phyloP scores from a whole-genome alignment of 1,140 invertebrate genomes.

The Batillaria attramentaria region DNA sequence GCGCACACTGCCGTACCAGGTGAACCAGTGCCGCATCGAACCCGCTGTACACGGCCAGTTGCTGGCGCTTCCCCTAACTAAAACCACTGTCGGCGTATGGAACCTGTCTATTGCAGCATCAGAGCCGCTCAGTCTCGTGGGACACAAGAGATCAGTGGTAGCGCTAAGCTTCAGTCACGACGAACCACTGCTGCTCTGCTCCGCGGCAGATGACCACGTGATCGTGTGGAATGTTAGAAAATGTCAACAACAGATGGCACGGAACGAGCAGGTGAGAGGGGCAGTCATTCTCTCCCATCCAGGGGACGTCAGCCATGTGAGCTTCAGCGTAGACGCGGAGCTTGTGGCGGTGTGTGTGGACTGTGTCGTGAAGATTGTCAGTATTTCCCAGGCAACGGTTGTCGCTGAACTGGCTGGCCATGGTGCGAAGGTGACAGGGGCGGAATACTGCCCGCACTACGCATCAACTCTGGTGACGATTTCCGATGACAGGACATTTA shows the following conservation, averaged over 20 bases:
- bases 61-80: slow-evolving; percentile 45
- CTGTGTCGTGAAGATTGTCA: slow-evolving; percentile 40
- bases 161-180: slow-evolving; percentile 43
- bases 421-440: slow-evolving; percentile 55
- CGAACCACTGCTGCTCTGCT: slow-evolving; percentile 44
- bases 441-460: slow-evolving; percentile 68
- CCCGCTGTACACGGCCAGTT: slow-evolving; percentile 34
- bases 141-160: slow-evolving; percentile 43
- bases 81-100: slow-evolving; percentile 49
- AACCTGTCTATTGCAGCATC: slow-evolving; percentile 22
- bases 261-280: slow-evolving; percentile 38
- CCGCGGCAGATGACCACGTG: slow-evolving; percentile 53
- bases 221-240: slow-evolving; percentile 54
- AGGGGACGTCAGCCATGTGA: slow-evolving; percentile 40
- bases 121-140: slow-evolving; percentile 44
- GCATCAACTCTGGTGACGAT: slow-evolving; percentile 64
- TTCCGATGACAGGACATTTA: slow-evolving; percentile 68
- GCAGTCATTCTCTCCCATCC: slow-evolving; percentile 37
- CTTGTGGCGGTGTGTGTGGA: slow-evolving; percentile 51
- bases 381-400: slow-evolving; percentile 23
- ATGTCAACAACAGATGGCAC: slow-evolving; percentile 17
- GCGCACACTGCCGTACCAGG: slow-evolving; percentile 15
- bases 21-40: slow-evolving; percentile 33
- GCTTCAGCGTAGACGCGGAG: slow-evolving; percentile 45
- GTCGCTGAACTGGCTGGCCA: slow-evolving; percentile 63